phyloP scores from a whole-genome alignment of 2,888 invertebrate species.

The Latrodectus hesperus region DNA sequence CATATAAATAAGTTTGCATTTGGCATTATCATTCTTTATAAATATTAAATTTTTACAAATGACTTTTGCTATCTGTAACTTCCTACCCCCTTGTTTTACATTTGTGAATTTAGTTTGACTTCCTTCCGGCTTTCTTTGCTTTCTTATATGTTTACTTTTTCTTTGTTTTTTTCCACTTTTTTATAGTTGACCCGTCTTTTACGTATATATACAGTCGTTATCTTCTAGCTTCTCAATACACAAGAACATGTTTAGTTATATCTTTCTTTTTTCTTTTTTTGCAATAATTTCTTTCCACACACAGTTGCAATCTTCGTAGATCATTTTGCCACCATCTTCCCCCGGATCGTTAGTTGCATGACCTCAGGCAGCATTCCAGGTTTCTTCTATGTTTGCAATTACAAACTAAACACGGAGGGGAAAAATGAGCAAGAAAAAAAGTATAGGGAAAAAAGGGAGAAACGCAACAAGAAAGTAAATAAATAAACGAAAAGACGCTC shows the following conservation, averaged over 20 bases:
- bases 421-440: constrained; percentile 1
- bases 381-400: constrained; percentile 65
- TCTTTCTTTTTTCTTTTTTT: constrained; percentile 41
- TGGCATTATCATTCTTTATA: neutral
- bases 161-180: constrained; percentile 17
- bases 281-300: constrained; percentile 28
- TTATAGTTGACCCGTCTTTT: constrained; percentile 17
- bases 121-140: constrained; percentile 31
- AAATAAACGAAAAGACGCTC: constrained; percentile 39
- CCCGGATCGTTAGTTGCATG: constrained; percentile 62
- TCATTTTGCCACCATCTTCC: constrained; percentile 54
- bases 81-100: constrained; percentile 11
- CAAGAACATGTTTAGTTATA: constrained; percentile 23
- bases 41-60: constrained; percentile 39
- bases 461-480: constrained; percentile 31
- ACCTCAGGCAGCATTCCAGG: constrained; percentile 55
- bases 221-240: constrained; percentile 39
- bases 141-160: constrained; percentile 22
- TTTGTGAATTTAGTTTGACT: constrained; percentile 32
- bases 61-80: constrained; percentile 12
- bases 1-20: no score
- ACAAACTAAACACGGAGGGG: constrained; percentile 46
- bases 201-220: constrained; percentile 41
- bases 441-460: constrained; percentile 9
- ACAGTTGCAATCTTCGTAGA: constrained; percentile 61